Evolutionary conservation across 2,888 invertebrate species (phyloP).

Genomic region (Orthosia gracilis): DNA sequence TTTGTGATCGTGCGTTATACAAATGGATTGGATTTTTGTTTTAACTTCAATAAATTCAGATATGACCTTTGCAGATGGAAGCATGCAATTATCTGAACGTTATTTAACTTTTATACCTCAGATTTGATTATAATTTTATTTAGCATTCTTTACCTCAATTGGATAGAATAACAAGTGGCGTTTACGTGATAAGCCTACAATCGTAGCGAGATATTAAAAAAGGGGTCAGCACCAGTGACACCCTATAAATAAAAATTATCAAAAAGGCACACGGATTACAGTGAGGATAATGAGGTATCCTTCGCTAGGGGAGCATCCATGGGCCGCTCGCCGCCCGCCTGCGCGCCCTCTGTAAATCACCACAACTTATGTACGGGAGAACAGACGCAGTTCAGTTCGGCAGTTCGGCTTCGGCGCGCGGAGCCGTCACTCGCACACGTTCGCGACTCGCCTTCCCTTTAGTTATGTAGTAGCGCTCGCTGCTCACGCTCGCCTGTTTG

Average conservation of each 20-base stretch:
- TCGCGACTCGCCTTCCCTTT: slow-evolving; percentile 70
- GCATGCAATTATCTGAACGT: slow-evolving; percentile 24
- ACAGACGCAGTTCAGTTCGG: slow-evolving; percentile 75
- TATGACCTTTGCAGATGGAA: slow-evolving; percentile 50
- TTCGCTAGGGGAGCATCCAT: slow-evolving; percentile 83
- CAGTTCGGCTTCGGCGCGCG: slow-evolving; percentile 90
- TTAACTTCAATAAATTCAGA: slow-evolving; percentile 51
- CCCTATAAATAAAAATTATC: slow-evolving; percentile 87
- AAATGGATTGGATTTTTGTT: slow-evolving; percentile 64
- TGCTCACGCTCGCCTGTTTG: slow-evolving; percentile 81
- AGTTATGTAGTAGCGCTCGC: slow-evolving; percentile 81
- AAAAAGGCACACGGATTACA: slow-evolving; percentile 89
- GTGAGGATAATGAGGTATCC: slow-evolving; percentile 90
- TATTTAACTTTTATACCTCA: slow-evolving; percentile 28
- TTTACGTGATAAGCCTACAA: slow-evolving; percentile 51
- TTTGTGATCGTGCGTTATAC: slow-evolving; percentile 63
- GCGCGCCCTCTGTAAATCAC: slow-evolving; percentile 84
- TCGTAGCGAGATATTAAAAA: slow-evolving; percentile 72
- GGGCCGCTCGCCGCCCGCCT: slow-evolving; percentile 81
- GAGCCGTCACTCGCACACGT: slow-evolving; percentile 79
- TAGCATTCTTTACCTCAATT: slow-evolving; percentile 15
- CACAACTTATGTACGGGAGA: slow-evolving; percentile 82
- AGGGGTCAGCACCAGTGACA: slow-evolving; percentile 78
- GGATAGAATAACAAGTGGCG: slow-evolving; percentile 54
- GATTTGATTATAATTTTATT: slow-evolving; percentile 5